Evolutionary conservation across 2,797 vertebrate species (phyloP), one percentile per base, ranked within the genome.

Genomic region (Paguma larvata): DNA sequence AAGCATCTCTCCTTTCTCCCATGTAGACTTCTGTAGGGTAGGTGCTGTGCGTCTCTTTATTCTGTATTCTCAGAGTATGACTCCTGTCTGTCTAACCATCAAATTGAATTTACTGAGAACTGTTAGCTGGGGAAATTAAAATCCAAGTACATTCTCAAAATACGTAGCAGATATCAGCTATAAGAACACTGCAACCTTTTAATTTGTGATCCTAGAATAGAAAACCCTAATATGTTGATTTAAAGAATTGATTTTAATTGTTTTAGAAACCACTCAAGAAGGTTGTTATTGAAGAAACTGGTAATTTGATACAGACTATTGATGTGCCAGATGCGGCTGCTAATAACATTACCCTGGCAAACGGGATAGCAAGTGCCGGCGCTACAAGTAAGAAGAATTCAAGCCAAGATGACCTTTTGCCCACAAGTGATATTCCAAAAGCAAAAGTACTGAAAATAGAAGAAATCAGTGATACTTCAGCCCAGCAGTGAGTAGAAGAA

Each of bases 371-470:
- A 78, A 51, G 86, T 48, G 4, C 84, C 14, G 85, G 85, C 67
- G 44, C 0, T 0, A 78, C 91, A 59, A 96, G 84, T 97, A 98
- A 87, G 97, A 97, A 98, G 77, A 87, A 73, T 94, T 95, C 97
- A 19, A 96, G 83, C 48, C 97, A 98, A 53, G 98, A 98, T 5
- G 95, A 97, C 44, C 91, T 97, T 0, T 98, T 98, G 41, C 98
- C 99, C 11, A 63, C 98, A 94, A 98, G 96, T 6, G 99, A 99
- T 5, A 98, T 97, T 77, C 99, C 99, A 41, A 99, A 98, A 95
- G 99, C 99, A 96, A 99, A 99, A 98, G 99, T 99, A 90, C 98
- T 99, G 96, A 99, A 99, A 98, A 99, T 99, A 6, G 99, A 99
- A 98, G 99, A 99, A 98, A 96, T 98, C 5, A 92, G 98, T 44